Evolutionary conservation across 2,797 vertebrate species (phyloP).

Genomic region (Octomys mimax): DNA sequence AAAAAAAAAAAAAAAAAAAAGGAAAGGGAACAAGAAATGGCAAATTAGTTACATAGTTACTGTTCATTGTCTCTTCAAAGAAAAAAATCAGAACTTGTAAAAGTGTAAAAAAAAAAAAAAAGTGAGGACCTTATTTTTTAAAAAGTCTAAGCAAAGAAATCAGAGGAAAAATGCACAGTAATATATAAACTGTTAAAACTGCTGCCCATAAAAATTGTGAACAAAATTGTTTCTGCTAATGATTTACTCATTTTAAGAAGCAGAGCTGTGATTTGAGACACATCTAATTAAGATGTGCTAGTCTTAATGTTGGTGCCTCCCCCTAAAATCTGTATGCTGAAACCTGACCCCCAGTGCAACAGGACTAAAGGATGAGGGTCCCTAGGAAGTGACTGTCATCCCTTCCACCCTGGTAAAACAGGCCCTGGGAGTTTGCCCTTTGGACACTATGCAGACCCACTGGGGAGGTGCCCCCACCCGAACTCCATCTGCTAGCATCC

Average conservation of each 20-base stretch:
- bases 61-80: conserved; percentile 1
- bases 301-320: background rate
- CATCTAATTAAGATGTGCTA: background rate
- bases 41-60: conserved; percentile 17
- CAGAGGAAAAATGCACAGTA: background rate
- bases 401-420: background rate
- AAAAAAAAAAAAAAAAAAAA: background rate
- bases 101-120: background rate
- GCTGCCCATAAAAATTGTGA: conserved; percentile 7
- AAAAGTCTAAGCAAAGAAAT: background rate
- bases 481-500: background rate
- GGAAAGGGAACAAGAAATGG: background rate
- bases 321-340: background rate
- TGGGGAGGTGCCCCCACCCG: background rate
- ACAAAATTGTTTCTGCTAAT: background rate
- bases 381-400: background rate
- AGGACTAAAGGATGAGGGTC: background rate
- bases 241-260: background rate
- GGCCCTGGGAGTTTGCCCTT: background rate
- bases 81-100: background rate
- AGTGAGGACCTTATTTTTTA: background rate
- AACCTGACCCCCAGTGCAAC: background rate
- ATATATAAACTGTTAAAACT: conserved; percentile 26
- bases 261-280: background rate
- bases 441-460: background rate